Percentiles rank a stretch among this genome's conserved stretches.
phyloP scores from a whole-genome alignment of 2,888 invertebrate species.

The Drosophila koepferae region DNA sequence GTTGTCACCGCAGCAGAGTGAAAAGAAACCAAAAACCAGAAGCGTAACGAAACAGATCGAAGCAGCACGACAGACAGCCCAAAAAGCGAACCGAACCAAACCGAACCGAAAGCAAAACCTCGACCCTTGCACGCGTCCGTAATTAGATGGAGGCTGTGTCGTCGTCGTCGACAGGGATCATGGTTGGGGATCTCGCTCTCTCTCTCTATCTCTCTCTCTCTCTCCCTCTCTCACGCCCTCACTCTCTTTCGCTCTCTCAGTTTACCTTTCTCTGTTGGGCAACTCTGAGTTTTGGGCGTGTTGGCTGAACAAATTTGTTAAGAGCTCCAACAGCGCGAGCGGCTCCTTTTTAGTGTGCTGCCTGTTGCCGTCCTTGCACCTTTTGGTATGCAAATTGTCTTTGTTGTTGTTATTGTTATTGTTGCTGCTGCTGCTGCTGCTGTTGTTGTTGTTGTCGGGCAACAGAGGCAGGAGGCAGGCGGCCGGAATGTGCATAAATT shows the following conservation, averaged over 20 bases:
- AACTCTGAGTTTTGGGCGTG: slow-evolving; percentile 69
- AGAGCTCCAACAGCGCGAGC: slow-evolving; percentile 83
- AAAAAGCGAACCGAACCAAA: slow-evolving; percentile 18
- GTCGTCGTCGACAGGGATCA: slow-evolving; percentile 21
- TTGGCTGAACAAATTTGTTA: slow-evolving; percentile 83
- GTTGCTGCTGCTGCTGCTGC: neutral
- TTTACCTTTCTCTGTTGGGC: slow-evolving; percentile 3
- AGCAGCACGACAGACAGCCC: slow-evolving; percentile 51
- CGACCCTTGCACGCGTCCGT: slow-evolving; percentile 78
- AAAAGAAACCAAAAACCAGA: slow-evolving; percentile 82
- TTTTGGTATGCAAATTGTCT: slow-evolving; percentile 73
- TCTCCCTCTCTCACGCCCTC: neutral
- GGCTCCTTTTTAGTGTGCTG: slow-evolving; percentile 78
- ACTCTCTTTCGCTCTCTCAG: neutral
- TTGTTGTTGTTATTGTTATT: slow-evolving; percentile 35
- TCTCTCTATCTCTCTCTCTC: neutral
- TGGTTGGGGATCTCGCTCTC: slow-evolving; percentile 10
- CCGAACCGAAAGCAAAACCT: slow-evolving; percentile 24
- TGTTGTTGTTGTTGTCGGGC: neutral
- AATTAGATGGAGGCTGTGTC: slow-evolving; percentile 71
- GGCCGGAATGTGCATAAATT: slow-evolving; percentile 82
- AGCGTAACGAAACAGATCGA: slow-evolving; percentile 84
- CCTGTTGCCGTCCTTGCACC: slow-evolving; percentile 58
- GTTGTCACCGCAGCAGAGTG: slow-evolving; percentile 72
- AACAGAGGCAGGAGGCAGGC: slow-evolving; percentile 34